Percentiles rank a stretch among this genome's conserved stretches.
Evolutionary conservation across 2,113 vertebrate genomes (phyloP).

Genomic region (Crotalus helleri): DNA sequence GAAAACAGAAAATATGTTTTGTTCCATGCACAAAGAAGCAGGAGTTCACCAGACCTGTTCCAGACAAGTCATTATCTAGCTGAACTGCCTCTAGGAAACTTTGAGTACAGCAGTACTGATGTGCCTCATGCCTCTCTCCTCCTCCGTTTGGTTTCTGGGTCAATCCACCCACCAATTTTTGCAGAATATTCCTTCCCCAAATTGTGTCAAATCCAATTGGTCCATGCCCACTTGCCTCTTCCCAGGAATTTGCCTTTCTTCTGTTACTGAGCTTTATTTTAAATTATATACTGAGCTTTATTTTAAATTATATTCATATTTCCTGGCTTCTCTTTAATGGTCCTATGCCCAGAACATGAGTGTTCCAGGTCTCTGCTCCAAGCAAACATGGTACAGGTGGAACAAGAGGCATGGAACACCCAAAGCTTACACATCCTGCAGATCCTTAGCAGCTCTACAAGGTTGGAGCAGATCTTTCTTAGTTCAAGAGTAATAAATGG

Average conservation of each 20-base stretch:
- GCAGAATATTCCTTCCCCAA: neutral
- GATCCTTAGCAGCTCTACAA: neutral
- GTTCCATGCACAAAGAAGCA: neutral
- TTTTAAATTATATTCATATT: neutral
- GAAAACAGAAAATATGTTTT: neutral
- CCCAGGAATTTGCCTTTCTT: neutral
- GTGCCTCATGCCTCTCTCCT: neutral
- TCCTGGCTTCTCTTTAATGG: neutral
- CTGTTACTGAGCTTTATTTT: neutral
- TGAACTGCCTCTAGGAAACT: neutral
- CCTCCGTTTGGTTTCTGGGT: neutral
- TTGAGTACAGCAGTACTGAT: neutral
- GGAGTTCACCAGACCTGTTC: neutral
- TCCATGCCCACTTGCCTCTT: neutral
- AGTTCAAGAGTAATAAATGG: neutral
- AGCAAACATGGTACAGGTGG: neutral
- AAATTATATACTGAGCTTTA: neutral
- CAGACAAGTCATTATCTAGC: neutral
- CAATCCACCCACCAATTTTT: neutral
- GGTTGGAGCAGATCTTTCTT: neutral
- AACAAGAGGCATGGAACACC: neutral
- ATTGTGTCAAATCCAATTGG: neutral
- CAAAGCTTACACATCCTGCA: neutral
- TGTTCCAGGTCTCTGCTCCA: neutral
- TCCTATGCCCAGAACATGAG: neutral